Evolutionary conservation across 2,797 vertebrate genomes (phyloP).

Genomic region (Micromesistius poutassou): DNA sequence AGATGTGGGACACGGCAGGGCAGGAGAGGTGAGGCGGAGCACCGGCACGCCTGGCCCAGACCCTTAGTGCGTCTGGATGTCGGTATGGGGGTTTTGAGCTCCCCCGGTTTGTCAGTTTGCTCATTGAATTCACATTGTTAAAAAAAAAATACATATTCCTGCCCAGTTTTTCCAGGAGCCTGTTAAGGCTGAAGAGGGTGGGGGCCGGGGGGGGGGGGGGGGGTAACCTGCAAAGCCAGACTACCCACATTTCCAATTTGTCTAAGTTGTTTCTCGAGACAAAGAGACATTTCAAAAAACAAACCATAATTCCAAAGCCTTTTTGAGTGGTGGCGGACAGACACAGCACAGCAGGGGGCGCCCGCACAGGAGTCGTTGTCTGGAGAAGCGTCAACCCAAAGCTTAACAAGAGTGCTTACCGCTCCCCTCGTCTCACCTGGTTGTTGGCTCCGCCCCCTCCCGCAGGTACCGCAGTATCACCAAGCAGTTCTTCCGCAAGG

Average conservation of each 20-base stretch:
- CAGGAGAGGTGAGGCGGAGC: slow-evolving; percentile 81
- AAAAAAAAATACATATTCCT: background rate
- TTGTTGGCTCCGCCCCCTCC: background rate
- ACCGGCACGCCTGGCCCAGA: background rate
- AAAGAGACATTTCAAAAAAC: background rate
- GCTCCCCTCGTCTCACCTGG: background rate
- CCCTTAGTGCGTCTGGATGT: background rate
- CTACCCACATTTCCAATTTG: background rate
- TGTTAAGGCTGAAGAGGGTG: background rate
- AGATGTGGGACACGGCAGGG: slow-evolving; percentile 95
- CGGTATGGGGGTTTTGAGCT: background rate
- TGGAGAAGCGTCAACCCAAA: background rate
- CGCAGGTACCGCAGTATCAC: slow-evolving; percentile 90
- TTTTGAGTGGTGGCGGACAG: background rate
- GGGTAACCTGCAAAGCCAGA: background rate
- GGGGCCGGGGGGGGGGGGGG: too few relatives aligned
- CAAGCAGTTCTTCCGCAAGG: slow-evolving; percentile 95
- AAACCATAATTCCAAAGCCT: background rate
- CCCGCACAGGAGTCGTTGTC: too few relatives aligned
- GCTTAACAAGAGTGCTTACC: background rate
- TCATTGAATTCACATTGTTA: background rate
- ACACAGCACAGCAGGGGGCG: background rate
- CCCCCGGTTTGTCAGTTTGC: background rate
- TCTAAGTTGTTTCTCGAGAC: background rate
- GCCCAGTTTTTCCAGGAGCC: background rate